These are phyloP conservation scores for Deilephila elpenor DNA, from an alignment of 2,888 invertebrate genomes.

Conservation along the genomic window DNA sequence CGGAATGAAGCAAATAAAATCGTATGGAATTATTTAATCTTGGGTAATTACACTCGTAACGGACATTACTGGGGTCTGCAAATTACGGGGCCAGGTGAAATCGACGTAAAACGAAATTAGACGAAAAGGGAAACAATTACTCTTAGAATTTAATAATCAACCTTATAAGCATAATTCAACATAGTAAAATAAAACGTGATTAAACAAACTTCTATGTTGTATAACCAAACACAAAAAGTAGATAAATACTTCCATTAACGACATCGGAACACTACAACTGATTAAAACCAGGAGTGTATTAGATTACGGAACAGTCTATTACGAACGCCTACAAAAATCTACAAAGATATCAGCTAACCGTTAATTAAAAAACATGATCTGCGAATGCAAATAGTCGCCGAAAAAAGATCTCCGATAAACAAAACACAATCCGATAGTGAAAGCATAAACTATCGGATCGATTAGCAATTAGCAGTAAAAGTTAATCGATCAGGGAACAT, in stretches of 20 bases:
- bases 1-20: conserved; percentile 21
- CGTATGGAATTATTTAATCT: conserved; percentile 20
- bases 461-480: conserved; percentile 57
- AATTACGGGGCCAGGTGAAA: conserved; percentile 7
- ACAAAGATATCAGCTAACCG: background rate
- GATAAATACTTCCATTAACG: too few species aligned
- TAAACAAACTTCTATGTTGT: too few species aligned
- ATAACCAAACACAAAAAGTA: too few species aligned
- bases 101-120: conserved; percentile 5
- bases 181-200: background rate
- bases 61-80: conserved; percentile 7
- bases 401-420: conserved; percentile 29
- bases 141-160: background rate
- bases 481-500: conserved; percentile 56
- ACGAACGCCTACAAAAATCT: background rate
- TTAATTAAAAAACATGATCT: conserved; percentile 16
- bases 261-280: too few species aligned
- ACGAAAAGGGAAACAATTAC: background rate
- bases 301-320: background rate
- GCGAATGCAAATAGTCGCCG: conserved; percentile 31
- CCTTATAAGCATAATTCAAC: background rate
- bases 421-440: conserved; percentile 46
- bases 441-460: conserved; percentile 55
- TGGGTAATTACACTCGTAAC: conserved; percentile 13
- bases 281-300: background rate